Percentiles rank a stretch among this genome's conserved stretches.
Evolutionary conservation across 2,797 vertebrate species (phyloP).

Genomic region (Cuniculus paca): DNA sequence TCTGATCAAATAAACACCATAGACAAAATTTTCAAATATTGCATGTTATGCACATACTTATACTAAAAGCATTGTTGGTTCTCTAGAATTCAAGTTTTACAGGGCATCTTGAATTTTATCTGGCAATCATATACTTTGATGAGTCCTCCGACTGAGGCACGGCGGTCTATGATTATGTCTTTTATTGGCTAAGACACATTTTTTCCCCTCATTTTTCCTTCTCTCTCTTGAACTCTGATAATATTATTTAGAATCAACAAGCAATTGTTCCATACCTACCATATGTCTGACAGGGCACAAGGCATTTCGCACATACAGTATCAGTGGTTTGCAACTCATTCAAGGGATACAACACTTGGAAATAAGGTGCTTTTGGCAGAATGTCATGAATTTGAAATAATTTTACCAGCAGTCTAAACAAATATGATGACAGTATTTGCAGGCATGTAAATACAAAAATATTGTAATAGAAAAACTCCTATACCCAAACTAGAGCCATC

Average conservation of each 20-base stretch:
- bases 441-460: not conserved
- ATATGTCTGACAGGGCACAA: not conserved
- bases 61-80: not conserved
- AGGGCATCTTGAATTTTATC: not conserved
- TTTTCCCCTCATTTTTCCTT: not conserved
- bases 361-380: slow-evolving; percentile 59
- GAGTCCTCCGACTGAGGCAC: not conserved
- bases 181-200: not conserved
- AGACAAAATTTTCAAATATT: not conserved
- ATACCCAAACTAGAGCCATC: not conserved
- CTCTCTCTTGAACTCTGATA: not conserved
- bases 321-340: slow-evolving; percentile 43
- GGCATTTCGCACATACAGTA: not conserved
- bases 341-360: not conserved
- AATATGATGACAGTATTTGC: slow-evolving; percentile 19
- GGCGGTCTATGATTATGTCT: not conserved
- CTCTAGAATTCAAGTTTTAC: slow-evolving; percentile 36
- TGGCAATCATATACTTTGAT: not conserved
- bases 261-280: not conserved
- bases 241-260: slow-evolving; percentile 47
- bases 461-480: not conserved
- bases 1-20: slow-evolving; percentile 19
- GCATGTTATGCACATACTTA: not conserved
- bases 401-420: slow-evolving; percentile 48
- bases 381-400: slow-evolving; percentile 57